Conservation (phyloP, 1,140 invertebrate species). For the Zaprionus vittiger region DNA sequence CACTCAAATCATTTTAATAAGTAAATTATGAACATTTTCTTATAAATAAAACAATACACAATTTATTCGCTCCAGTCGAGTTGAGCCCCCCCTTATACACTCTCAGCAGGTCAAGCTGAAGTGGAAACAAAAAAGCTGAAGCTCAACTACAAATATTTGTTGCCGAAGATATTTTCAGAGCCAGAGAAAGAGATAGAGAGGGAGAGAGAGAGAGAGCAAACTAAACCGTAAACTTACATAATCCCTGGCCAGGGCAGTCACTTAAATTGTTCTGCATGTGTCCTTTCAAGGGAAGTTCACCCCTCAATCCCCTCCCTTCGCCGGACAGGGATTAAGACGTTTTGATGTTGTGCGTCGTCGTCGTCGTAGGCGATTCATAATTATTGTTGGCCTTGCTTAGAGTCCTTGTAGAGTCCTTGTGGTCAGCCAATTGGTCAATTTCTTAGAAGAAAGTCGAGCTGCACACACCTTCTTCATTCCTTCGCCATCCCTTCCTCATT, state of each 20-base stretch:
- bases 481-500: neutral
- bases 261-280: conserved; percentile 50
- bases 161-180: conserved; percentile 33
- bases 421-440: conserved; percentile 81
- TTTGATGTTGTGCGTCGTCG: conserved; percentile 63
- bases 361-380: conserved; percentile 47
- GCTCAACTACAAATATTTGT: conserved; percentile 76
- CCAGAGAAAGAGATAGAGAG: neutral
- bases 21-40: conserved; percentile 79
- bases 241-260: conserved; percentile 67
- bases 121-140: conserved; percentile 57
- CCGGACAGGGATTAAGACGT: conserved; percentile 72
- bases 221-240: conserved; percentile 65
- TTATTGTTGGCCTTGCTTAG: conserved; percentile 36
- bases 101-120: conserved; percentile 20
- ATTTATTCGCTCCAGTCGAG: conserved; percentile 57
- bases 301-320: neutral
- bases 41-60: conserved; percentile 83
- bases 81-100: neutral
- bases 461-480: conserved; percentile 3
- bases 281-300: neutral
- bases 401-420: conserved; percentile 55
- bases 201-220: conserved; percentile 13
- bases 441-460: conserved; percentile 71
- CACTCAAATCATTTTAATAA: conserved; percentile 83